Evolutionary conservation across 1,140 invertebrate genomes (phyloP).

Genomic region (Lerema accius): DNA sequence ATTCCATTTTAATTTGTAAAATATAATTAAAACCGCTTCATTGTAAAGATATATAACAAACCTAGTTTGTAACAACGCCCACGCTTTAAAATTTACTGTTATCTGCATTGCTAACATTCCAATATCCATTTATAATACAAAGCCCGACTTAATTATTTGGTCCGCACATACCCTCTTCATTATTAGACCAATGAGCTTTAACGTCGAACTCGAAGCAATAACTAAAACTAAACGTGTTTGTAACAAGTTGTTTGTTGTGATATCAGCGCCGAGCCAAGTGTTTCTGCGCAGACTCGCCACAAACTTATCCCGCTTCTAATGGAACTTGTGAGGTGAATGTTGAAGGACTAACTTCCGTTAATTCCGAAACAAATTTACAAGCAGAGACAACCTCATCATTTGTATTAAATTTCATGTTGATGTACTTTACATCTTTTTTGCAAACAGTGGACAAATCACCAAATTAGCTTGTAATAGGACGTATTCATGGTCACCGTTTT

Average conservation of each 20-base stretch:
- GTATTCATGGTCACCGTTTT: too few species aligned
- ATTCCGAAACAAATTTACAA: constrained; percentile 33
- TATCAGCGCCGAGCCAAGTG: constrained; percentile 71
- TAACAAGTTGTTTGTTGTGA: constrained; percentile 80
- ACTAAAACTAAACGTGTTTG: constrained; percentile 81
- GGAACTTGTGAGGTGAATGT: constrained; percentile 66
- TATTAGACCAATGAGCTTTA: constrained; percentile 77
- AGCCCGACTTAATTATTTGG: constrained; percentile 59
- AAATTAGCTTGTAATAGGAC: too few species aligned
- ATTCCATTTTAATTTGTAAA: too few species aligned
- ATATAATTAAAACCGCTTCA: background rate
- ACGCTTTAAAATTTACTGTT: background rate
- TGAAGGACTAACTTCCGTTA: constrained; percentile 37
- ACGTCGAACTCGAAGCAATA: constrained; percentile 76
- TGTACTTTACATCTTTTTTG: too few species aligned
- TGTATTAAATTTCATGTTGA: too few species aligned
- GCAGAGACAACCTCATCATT: background rate
- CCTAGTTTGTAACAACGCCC: background rate
- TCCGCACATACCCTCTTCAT: constrained; percentile 60
- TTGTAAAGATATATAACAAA: background rate
- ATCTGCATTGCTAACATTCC: constrained; percentile 16
- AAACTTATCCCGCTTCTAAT: constrained; percentile 73
- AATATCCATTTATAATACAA: constrained; percentile 19
- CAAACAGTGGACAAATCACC: too few species aligned
- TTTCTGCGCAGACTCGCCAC: constrained; percentile 67